A percentile compares a stretch with the other conserved stretches of the same genome.
phyloP scores from a whole-genome alignment of 2,888 invertebrate species.

The Pachydiplax longipennis region DNA sequence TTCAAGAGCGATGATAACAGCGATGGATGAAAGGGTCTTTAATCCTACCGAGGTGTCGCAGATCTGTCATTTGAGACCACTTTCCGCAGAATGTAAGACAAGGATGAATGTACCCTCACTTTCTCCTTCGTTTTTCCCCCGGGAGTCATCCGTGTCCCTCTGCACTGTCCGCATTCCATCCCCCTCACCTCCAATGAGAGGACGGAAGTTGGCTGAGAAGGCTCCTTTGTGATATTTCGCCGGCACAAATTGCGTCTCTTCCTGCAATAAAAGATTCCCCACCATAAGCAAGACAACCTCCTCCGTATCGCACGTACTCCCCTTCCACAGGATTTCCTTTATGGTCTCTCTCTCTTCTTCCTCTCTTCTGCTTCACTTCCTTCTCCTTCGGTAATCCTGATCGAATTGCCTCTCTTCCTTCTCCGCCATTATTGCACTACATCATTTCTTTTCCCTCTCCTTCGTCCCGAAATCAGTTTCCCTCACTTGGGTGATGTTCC shows the following conservation, averaged over 20 bases:
- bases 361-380: neutral
- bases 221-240: constrained; percentile 41
- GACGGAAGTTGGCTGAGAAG: constrained; percentile 36
- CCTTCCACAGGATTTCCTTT: neutral
- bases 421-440: neutral
- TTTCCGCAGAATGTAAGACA: no score
- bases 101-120: no score
- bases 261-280: constrained; percentile 43
- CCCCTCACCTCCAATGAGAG: neutral
- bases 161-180: neutral
- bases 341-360: neutral
- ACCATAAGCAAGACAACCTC: neutral
- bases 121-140: no score
- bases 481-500: no score
- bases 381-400: neutral
- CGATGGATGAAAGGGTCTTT: no score
- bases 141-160: neutral
- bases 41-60: no score
- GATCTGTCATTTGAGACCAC: no score
- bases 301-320: neutral
- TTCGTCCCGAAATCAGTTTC: no score
- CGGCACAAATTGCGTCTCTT: constrained; percentile 44
- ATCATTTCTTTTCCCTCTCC: neutral
- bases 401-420: neutral
- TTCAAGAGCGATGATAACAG: no score